Evolutionary conservation across 2,113 vertebrate genomes (phyloP).

Genomic region (Apistogramma diplotaenia): DNA sequence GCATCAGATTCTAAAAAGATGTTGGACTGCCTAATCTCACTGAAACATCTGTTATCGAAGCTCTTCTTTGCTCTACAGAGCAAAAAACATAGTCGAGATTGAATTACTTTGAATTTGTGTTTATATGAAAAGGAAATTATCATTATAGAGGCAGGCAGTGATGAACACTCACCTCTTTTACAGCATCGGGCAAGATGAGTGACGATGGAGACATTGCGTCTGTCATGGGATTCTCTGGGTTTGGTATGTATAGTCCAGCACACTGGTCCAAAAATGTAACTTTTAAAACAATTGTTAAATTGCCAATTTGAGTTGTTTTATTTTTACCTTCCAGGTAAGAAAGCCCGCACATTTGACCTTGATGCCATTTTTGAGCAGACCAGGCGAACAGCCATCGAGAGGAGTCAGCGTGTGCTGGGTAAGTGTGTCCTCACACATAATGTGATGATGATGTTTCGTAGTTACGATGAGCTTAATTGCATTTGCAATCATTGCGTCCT

Average conservation of each 20-base stretch:
- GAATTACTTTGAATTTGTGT: not conserved
- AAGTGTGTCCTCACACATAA: conserved; percentile 20
- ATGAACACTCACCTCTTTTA: not conserved
- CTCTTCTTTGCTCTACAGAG: not conserved
- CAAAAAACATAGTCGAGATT: not conserved
- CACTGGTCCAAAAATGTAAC: not conserved
- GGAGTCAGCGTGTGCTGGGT: conserved; percentile 88
- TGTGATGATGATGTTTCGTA: not conserved
- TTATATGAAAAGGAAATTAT: not conserved
- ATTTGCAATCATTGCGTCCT: not conserved
- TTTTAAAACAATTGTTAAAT: not conserved
- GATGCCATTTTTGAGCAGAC: conserved; percentile 97
- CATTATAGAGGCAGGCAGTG: not conserved
- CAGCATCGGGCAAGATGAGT: conserved; percentile 11
- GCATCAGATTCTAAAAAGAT: too few relatives aligned
- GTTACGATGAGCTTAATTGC: not conserved
- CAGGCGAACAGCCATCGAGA: conserved; percentile 92
- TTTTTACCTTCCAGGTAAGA: conserved; percentile 81
- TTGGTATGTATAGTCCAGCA: conserved; percentile 66
- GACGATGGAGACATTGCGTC: conserved; percentile 71
- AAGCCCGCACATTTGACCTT: conserved; percentile 95
- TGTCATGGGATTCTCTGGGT: conserved; percentile 81
- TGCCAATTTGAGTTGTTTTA: not conserved
- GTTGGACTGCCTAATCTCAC: not conserved
- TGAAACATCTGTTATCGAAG: not conserved